Evolutionary conservation across 2,113 vertebrate species (phyloP).

Genomic region (Nettapus auritus): DNA sequence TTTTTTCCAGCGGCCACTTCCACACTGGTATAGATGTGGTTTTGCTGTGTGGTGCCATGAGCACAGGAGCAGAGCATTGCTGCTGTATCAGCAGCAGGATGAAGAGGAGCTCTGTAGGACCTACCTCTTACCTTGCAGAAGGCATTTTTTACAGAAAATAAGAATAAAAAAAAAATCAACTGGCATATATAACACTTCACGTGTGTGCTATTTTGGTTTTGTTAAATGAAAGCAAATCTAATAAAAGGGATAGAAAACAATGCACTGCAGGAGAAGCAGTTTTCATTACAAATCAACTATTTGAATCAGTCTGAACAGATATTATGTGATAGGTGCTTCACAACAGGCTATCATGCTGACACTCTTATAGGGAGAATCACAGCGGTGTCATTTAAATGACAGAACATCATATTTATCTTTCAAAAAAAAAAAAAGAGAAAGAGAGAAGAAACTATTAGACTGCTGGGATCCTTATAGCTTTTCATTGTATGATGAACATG

Average conservation of each 20-base stretch:
- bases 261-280: background rate
- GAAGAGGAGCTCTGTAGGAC: background rate
- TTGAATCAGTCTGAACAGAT: background rate
- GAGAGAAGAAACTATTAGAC: background rate
- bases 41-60: rapidly evolving
- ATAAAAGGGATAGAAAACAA: slow-evolving; percentile 4
- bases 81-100: background rate
- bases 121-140: background rate
- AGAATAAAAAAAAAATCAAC: background rate
- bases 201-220: background rate
- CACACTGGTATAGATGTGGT: rapidly evolving
- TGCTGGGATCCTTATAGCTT: background rate
- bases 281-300: background rate
- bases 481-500: background rate
- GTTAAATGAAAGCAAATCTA: slow-evolving; percentile 6
- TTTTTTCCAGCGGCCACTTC: background rate
- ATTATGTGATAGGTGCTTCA: background rate
- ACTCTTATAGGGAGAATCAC: background rate
- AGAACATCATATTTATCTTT: background rate
- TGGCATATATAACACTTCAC: background rate
- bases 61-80: background rate
- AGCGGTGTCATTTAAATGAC: background rate
- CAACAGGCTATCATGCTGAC: background rate
- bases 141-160: background rate
- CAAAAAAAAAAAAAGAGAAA: background rate